Conservation (phyloP, 2,888 invertebrate species). For the Idaea straminata region DNA sequence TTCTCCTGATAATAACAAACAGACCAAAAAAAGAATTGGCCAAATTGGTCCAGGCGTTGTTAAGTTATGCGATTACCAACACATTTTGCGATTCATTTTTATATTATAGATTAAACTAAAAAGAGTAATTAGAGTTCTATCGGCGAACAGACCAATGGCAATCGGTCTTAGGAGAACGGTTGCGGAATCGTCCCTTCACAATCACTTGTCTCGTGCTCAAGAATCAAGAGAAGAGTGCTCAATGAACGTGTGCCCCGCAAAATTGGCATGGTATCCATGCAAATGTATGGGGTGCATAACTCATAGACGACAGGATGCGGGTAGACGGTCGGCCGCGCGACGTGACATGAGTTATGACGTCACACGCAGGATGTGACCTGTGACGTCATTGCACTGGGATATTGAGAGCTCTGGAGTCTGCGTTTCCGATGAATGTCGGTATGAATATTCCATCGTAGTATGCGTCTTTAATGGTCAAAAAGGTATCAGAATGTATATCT, state of each 20-base stretch:
- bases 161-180: too few species aligned
- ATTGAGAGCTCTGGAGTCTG: constrained; percentile 34
- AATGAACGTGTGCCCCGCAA: constrained; percentile 13
- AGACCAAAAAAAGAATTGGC: too few species aligned
- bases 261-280: constrained; percentile 33
- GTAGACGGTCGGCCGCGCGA: constrained; percentile 39
- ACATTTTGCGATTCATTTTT: too few species aligned
- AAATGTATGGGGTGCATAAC: constrained; percentile 45
- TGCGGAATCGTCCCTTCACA: too few species aligned
- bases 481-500: background rate
- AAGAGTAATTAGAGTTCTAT: too few species aligned
- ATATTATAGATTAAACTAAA: too few species aligned
- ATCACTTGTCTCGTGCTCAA: background rate
- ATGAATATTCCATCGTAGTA: background rate
- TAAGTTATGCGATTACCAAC: too few species aligned
- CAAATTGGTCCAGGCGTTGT: too few species aligned
- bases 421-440: constrained; percentile 32
- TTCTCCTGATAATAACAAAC: too few species aligned
- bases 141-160: too few species aligned
- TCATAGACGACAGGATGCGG: constrained; percentile 44
- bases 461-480: background rate
- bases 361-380: constrained; percentile 36
- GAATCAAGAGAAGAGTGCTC: background rate
- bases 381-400: constrained; percentile 33
- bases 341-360: constrained; percentile 53